Evolutionary conservation across 2,888 invertebrate species (phyloP).

Genomic region (Ectobius pallidus): DNA sequence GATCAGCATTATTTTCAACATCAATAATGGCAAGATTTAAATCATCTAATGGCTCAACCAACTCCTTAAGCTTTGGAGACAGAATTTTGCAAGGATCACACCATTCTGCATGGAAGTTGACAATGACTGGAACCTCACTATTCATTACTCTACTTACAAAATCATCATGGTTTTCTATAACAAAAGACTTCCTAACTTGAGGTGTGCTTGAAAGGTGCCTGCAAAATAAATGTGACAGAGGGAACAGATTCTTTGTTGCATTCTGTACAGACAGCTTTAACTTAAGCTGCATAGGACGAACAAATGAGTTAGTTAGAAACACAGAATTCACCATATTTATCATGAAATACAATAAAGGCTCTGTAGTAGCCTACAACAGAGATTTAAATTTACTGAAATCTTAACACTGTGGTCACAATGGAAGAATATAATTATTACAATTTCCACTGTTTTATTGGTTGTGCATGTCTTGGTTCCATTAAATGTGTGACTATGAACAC

Average conservation of each 20-base stretch:
- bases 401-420: too few species aligned
- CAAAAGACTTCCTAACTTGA: constrained; percentile 29
- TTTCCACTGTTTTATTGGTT: constrained; percentile 55
- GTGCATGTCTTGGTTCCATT: constrained; percentile 57
- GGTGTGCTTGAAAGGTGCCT: constrained; percentile 16
- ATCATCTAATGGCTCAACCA: constrained; percentile 72
- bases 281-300: too few species aligned
- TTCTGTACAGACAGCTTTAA: neutral
- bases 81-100: constrained; percentile 88
- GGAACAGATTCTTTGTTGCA: neutral
- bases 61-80: constrained; percentile 79
- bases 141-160: constrained; percentile 83
- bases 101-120: constrained; percentile 91
- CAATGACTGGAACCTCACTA: constrained; percentile 83
- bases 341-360: neutral
- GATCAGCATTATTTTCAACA: constrained; percentile 80
- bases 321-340: neutral
- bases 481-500: constrained; percentile 58
- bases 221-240: neutral
- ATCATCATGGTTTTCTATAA: constrained; percentile 67
- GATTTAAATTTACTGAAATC: too few species aligned
- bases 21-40: constrained; percentile 82
- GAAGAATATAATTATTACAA: constrained; percentile 28
- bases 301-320: neutral
- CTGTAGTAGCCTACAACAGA: neutral